A percentile compares a stretch with the other conserved stretches of the same genome.
Conservation (phyloP, 1,140 invertebrate genomes). For the Chrysoperla carnea region DNA sequence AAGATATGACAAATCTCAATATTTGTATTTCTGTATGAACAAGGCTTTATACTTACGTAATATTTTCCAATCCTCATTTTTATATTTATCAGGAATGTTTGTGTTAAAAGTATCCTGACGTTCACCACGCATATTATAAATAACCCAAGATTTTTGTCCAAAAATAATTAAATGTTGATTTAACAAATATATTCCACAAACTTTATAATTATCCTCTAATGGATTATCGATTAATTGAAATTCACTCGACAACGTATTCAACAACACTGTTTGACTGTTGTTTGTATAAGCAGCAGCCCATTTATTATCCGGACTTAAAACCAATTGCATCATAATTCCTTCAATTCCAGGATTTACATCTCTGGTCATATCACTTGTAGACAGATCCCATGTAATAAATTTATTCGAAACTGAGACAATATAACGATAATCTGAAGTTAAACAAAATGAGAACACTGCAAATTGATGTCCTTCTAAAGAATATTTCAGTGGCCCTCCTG, state of each 20-base stretch:
- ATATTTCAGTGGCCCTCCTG: constrained; percentile 93
- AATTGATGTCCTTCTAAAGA: constrained; percentile 96
- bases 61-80: constrained; percentile 43
- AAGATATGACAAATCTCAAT: no score
- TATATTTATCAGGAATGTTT: no score
- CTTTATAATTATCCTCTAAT: constrained; percentile 37
- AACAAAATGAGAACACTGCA: constrained; percentile 85
- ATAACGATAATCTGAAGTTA: constrained; percentile 84
- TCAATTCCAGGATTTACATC: constrained; percentile 85
- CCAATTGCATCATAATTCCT: constrained; percentile 89
- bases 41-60: constrained; percentile 30
- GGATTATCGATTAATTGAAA: constrained; percentile 71
- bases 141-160: constrained; percentile 42
- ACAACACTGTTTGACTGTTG: constrained; percentile 77
- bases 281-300: constrained; percentile 93
- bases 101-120: constrained; percentile 7
- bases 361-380: constrained; percentile 78
- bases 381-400: constrained; percentile 94
- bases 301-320: constrained; percentile 89
- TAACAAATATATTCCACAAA: constrained; percentile 49
- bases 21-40: no score
- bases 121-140: constrained; percentile 60
- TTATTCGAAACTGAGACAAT: constrained; percentile 93
- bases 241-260: constrained; percentile 84
- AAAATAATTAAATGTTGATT: constrained; percentile 60